Base-by-base conservation (phyloP, 2,113 vertebrate species). In the Notiomystis cincta region DNA sequence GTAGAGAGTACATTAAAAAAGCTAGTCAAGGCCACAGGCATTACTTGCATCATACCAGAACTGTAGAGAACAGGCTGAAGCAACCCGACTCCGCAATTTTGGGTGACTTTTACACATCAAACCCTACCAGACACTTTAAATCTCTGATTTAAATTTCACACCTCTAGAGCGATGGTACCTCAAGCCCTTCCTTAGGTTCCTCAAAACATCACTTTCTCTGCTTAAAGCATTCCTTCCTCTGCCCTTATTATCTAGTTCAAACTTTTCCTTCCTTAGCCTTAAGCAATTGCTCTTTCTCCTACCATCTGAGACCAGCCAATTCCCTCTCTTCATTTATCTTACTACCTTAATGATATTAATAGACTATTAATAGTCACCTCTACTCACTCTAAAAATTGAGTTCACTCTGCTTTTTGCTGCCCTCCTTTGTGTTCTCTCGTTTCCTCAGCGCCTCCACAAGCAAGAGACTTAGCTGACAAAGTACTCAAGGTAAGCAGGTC, bases 281-380 rank as follows among this genome's bases (percentile, higher is more conserved):
- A 81, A 95, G 92, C 4, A 0, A 87, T 33, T 87, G 93, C 89
- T 85, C 82, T 77, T 86, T 94, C 90, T 94, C 79, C 86, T 93
- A 48, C 76, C 96, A 84, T n/a, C 67, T 93, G 96, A 96, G 96
- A 96, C 90, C 81, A 78, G 76, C 69, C 82, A 97, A 97, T 97
- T 97, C 96, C 96, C 96, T 96, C 80, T 70, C 92, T 92, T 97
- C 72, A 97, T 97, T 97, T 97, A 94, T 84, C 86, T 89, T 82
- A 86, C 95, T 96, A 92, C 69, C 92, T 94, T 75, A 87, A 72
- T 84, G 93, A 81, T 97, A 97, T 96, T 96, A 97, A 97, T 96
- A 97, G 92, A 84, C 51, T 87, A 78, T 82, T 90, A 85, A 96
- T 92, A 94, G 86, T 97, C 96, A 95, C 96, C 96, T 94, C 90